Base-by-base conservation (phyloP, 1,140 invertebrate species). In the Camponotus vicinus region DNA sequence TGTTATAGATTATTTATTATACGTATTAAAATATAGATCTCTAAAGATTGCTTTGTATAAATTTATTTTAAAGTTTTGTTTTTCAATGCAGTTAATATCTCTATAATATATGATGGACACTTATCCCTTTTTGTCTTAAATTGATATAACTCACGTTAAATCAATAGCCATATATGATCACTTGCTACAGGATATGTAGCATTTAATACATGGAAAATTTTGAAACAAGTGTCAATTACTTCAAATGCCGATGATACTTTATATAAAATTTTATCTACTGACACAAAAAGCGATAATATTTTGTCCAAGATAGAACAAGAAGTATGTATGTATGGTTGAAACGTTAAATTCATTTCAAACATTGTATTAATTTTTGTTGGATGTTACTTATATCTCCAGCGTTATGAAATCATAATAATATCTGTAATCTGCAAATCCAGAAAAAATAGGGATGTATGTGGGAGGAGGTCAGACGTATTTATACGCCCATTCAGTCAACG, bases 251-350 rank as follows among this genome's bases (percentile, higher is more conserved):
- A 63, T 40, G n/a, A n/a, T 2, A 75, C n/a, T 0, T 75, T 75
- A 9, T 75, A 75, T 7, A 75, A 34, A 5, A 34, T 9, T 37
- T 57, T 75, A 15, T 57, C 71, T 1, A 57, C 34, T 1, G 71
- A 57, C 0, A 75, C 27, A 75, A 75, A 75, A 57, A 75, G 40
- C 34, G 32, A 70, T 18, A 42, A 59, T 75, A 75, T 57, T 57
- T 75, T 9, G 21, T 5, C 27, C n/a, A 75, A 9, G 2, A 32
- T 57, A 40, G 52, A 32, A 21, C 71, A 32, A 0, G 57, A 52
- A 7, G 40, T 32, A 21, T 57, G 57, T 27, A 75, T 75, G 40
- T 75, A 75, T 7, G 52, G 52, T 11, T 75, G 71, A 57, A 75
- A 6, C 11, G 71, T 75, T 9, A 59, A 40, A 40, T 8, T 21